Base-by-base conservation (phyloP, 2,113 vertebrate species). In the Alaudala cheleensis region DNA sequence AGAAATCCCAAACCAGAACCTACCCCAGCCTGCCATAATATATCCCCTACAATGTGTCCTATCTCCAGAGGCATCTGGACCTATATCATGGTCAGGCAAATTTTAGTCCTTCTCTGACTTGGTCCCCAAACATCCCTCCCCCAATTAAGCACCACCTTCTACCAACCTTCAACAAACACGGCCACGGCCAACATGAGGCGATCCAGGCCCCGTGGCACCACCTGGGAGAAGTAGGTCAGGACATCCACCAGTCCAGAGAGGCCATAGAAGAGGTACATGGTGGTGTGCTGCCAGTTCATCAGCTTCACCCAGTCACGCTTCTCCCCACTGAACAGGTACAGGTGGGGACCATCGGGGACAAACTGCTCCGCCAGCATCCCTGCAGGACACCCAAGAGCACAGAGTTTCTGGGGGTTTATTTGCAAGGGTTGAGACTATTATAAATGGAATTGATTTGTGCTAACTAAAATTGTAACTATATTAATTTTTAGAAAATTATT, bases 281-380 rank as follows among this genome's bases (percentile, higher is more conserved):
- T 99, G 95, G 97, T 96, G 97, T 99, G 99, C 94, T 99, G 99
- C 99, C 99, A 99, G 96, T 99, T 99, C 99, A 99, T 99, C 71
- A 99, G 94, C 95, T 99, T 99, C 29, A 99, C 97, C 99, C 99
- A 99, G 4, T 96, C 76, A 0, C 12, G 65, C 8, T 73, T 86
- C 24, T 97, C 86, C 0, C 76, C 82, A 2, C 96, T 58, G 81
- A 98, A 98, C 31, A 99, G 98, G 79, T 97, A 97, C 56, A 99
- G 88, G 64, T 99, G 99, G 2, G 99, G 99, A 6, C 99, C 99
- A 0, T 99, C 98, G 0, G 98, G 98, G 34, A 99, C 99, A 85
- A 99, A 99, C 98, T 99, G 99, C 91, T 99, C 99, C 0, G 98
- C 99, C 98, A 99, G 98, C 29, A 99, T 98, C 72, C 99, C 99